phyloP scores from a whole-genome alignment of 2,113 vertebrate genomes.

The Triplophysa dalaica region DNA sequence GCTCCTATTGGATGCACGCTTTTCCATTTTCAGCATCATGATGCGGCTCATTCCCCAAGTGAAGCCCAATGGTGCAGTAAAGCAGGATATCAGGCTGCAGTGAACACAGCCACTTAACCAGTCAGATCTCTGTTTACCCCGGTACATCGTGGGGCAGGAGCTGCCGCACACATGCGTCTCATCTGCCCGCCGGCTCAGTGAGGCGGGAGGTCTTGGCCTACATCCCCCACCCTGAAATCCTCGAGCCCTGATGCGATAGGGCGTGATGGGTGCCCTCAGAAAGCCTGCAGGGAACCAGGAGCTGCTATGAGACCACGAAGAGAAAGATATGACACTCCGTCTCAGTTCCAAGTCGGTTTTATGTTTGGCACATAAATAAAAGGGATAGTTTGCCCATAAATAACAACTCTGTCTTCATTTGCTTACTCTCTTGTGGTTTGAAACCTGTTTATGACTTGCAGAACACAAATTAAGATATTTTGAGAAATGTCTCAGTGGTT shows the following conservation, averaged over 20 bases:
- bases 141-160: constrained; percentile 19
- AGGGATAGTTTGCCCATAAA: too few species aligned
- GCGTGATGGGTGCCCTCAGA: constrained; percentile 34
- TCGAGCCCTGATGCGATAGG: constrained; percentile 25
- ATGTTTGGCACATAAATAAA: too few species aligned
- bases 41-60: constrained; percentile 51
- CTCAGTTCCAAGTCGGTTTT: background rate
- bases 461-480: too few species aligned
- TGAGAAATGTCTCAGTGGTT: too few species aligned
- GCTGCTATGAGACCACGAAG: background rate
- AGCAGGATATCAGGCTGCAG: constrained; percentile 72
- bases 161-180: constrained; percentile 28
- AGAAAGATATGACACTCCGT: constrained; percentile 1
- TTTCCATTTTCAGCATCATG: constrained; percentile 56
- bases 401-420: too few species aligned
- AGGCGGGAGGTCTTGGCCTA: constrained; percentile 43
- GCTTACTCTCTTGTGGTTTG: too few species aligned
- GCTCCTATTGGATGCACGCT: constrained; percentile 40
- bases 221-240: constrained; percentile 30
- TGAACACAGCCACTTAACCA: constrained; percentile 71
- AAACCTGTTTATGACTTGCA: too few species aligned
- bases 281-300: constrained; percentile 17
- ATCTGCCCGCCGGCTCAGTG: constrained; percentile 18
- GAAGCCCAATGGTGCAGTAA: constrained; percentile 76
- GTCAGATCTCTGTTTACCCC: constrained; percentile 59